Evolutionary conservation across 2,888 invertebrate genomes (phyloP), one percentile per base, ranked within the genome.

Genomic region (Ophion ellenae): DNA sequence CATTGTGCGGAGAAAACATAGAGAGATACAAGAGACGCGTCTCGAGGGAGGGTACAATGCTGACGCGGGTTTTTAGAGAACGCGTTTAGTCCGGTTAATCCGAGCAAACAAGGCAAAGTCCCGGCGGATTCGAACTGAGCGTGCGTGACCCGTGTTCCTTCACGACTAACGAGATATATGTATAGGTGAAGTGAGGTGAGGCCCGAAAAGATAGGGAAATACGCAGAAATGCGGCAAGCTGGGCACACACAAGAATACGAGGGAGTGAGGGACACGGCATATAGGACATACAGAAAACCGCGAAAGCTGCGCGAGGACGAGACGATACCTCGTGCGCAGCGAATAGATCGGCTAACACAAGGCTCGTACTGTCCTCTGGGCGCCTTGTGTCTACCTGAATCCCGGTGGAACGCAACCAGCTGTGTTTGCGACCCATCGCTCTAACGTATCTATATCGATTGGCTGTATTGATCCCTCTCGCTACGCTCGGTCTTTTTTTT

Each of bases 391-490:
- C 91, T 92, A 91, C 91, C 92, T 91, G 91, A 88, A 89, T 73
- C 78, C 78, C 81, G 81, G 81, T 78, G 86, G 88, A 88, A 82
- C 70, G 87, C 87, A 84, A 89, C 91, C 93, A 93, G 93, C 93
- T 93, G 92, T 93, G 91, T 93, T 93, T 93, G 93, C 93, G 87
- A 87, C 88, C 89, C 88, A 90, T 90, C 90, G 90, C 85, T 89
- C 90, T 83, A 86, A 90, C 91, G 92, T 93, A 93, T 93, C 92
- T 92, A 66, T 86, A 91, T 93, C 91, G 92, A 93, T 93, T 92
- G 89, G 86, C 86, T 90, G 53, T 47, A 92, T 92, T 90, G 92
- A 88, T 87, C 86, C 81, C 81, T 82, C 67, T 67, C 69, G 81
- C 57, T 78, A 64, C 67, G 66, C 61, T 76, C 66, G 71, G 76